These are phyloP conservation scores for Machaerirhynchus nigripectus DNA, from an alignment of 2,113 vertebrate species.

Conservation along the genomic window DNA sequence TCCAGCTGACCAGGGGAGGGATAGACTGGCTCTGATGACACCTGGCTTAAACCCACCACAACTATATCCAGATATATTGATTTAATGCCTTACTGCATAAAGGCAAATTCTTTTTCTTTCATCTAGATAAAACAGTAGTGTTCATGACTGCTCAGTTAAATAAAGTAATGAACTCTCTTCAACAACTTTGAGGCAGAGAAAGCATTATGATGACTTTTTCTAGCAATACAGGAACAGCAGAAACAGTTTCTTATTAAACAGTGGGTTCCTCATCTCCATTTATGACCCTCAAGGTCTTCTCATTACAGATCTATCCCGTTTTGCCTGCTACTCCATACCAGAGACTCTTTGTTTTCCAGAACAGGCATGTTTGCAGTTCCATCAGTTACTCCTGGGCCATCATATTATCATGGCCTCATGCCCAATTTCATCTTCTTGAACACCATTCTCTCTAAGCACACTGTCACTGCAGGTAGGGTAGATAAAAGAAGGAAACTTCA, in stretches of 20 bases:
- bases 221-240: background rate
- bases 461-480: background rate
- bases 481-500: background rate
- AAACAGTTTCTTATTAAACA: background rate
- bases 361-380: background rate
- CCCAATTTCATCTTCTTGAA: background rate
- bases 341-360: background rate
- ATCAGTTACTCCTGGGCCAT: background rate
- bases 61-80: background rate
- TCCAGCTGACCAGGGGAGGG: background rate
- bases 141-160: background rate
- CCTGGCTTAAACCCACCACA: background rate
- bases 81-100: background rate
- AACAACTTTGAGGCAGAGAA: background rate
- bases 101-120: background rate
- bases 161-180: background rate
- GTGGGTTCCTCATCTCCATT: background rate
- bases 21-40: background rate
- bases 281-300: background rate
- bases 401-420: background rate
- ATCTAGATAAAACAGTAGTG: background rate
- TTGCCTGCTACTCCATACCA: background rate
- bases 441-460: background rate
- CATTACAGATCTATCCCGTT: background rate
- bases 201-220: background rate